Evolutionary conservation across 2,113 vertebrate species (phyloP).

Genomic region (Carassius gibelio): DNA sequence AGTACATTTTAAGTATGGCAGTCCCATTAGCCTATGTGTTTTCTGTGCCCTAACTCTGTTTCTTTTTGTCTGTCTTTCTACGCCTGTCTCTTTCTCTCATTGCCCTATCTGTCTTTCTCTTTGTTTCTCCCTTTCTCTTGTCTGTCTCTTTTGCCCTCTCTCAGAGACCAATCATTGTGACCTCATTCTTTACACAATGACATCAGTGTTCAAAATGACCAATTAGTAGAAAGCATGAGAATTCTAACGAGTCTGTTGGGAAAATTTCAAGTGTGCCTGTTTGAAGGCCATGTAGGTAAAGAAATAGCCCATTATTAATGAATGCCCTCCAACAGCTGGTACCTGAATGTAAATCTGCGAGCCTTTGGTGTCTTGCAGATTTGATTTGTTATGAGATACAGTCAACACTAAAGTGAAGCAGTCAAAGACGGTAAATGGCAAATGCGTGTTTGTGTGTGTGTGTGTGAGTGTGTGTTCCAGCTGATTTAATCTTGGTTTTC

Average conservation of each 20-base stretch:
- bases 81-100: not conserved
- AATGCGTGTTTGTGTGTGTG: constrained; percentile 32
- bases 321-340: constrained; percentile 20
- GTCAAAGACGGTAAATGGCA: constrained; percentile 24
- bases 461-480: constrained; percentile 30
- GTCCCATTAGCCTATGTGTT: not conserved
- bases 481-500: constrained; percentile 58
- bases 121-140: constrained; percentile 50
- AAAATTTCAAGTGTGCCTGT: constrained; percentile 12
- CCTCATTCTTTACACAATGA: constrained; percentile 37
- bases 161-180: constrained; percentile 46
- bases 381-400: constrained; percentile 33
- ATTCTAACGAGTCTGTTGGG: constrained; percentile 40
- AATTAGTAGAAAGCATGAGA: constrained; percentile 40
- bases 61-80: not conserved
- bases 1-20: too few species aligned
- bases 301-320: constrained; percentile 28
- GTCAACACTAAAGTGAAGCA: constrained; percentile 41
- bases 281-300: constrained; percentile 16
- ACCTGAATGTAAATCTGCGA: constrained; percentile 1
- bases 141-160: constrained; percentile 41
- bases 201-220: constrained; percentile 48
- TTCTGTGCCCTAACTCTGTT: not conserved
- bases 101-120: not conserved
- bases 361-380: constrained; percentile 11